phyloP scores from a whole-genome alignment of 2,888 invertebrate genomes.

The Nipponacmea schrenckii region DNA sequence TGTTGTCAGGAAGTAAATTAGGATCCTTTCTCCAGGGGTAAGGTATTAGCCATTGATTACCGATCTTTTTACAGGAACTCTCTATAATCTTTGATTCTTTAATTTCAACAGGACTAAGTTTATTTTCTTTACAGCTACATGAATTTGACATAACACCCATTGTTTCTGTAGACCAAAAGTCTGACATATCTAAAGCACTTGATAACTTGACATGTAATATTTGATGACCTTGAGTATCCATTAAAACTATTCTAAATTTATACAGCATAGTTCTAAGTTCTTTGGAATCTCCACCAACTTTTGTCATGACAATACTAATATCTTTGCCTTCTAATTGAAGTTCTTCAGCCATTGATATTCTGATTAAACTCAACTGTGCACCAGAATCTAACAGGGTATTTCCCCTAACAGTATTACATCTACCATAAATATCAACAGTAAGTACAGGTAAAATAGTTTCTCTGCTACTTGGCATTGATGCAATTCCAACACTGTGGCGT shows the following conservation, averaged over 20 bases:
- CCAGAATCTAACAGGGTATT: not conserved
- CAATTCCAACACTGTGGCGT: not conserved
- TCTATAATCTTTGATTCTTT: not conserved
- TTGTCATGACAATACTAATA: no score
- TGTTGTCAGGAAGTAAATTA: not conserved
- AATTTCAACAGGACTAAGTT: not conserved
- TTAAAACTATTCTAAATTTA: no score
- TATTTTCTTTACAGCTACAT: not conserved
- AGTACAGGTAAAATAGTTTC: not conserved
- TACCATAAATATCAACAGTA: not conserved
- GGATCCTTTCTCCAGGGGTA: not conserved
- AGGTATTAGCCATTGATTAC: not conserved
- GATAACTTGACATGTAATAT: not conserved
- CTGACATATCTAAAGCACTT: not conserved
- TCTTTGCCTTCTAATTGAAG: no score
- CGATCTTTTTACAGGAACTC: not conserved
- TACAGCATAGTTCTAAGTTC: no score
- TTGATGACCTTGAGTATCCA: not conserved
- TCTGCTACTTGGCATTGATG: not conserved
- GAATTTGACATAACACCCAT: not conserved
- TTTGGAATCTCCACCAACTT: no score
- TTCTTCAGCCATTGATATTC: no score
- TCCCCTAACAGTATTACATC: not conserved
- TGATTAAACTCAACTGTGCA: not conserved
- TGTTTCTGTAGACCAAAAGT: not conserved